Percentiles rank a stretch among this genome's conserved stretches.
These are phyloP conservation scores for Rotaria socialis DNA, from an alignment of 2,888 invertebrate genomes.

Conservation along the genomic window DNA sequence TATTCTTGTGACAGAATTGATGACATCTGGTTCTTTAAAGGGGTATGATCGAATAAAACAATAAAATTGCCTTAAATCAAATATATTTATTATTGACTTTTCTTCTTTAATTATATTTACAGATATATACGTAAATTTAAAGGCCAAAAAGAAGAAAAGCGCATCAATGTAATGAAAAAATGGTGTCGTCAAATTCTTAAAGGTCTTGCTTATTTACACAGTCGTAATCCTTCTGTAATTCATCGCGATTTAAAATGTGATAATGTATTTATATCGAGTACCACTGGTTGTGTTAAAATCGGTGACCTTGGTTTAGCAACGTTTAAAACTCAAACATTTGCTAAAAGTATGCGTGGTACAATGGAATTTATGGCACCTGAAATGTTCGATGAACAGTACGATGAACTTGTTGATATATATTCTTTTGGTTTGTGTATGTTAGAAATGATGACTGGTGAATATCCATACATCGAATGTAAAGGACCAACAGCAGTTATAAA, in stretches of 20 bases:
- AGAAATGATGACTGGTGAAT: slow-evolving; percentile 99
- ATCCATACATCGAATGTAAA: slow-evolving; percentile 95
- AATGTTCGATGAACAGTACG: slow-evolving; percentile 98
- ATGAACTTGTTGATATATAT: slow-evolving; percentile 96
- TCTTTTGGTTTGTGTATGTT: slow-evolving; percentile 99
- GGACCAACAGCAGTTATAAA: slow-evolving; percentile 98
- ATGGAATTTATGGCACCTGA: slow-evolving; percentile 97
- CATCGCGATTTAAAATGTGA: slow-evolving; percentile 98
- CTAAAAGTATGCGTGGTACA: slow-evolving; percentile 90
- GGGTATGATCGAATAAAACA: slow-evolving; percentile 66
- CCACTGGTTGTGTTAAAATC: slow-evolving; percentile 96
- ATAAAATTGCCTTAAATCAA: too few relatives aligned
- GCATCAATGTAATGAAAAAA: slow-evolving; percentile 88
- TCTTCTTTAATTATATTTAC: slow-evolving; percentile 47
- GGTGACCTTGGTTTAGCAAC: slow-evolving; percentile 97
- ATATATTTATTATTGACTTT: too few relatives aligned
- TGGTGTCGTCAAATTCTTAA: slow-evolving; percentile 97
- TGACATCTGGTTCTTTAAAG: slow-evolving; percentile 97
- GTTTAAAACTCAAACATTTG: slow-evolving; percentile 94
- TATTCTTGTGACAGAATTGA: slow-evolving; percentile 94
- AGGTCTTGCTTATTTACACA: slow-evolving; percentile 91
- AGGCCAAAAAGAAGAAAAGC: slow-evolving; percentile 28
- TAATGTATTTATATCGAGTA: slow-evolving; percentile 98
- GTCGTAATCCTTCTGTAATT: slow-evolving; percentile 87
- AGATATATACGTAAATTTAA: slow-evolving; percentile 93